These are phyloP conservation scores for Spongia lamella DNA, from an alignment of 37 sponge, comb jelly and placozoan species.

Conservation along the genomic window DNA sequence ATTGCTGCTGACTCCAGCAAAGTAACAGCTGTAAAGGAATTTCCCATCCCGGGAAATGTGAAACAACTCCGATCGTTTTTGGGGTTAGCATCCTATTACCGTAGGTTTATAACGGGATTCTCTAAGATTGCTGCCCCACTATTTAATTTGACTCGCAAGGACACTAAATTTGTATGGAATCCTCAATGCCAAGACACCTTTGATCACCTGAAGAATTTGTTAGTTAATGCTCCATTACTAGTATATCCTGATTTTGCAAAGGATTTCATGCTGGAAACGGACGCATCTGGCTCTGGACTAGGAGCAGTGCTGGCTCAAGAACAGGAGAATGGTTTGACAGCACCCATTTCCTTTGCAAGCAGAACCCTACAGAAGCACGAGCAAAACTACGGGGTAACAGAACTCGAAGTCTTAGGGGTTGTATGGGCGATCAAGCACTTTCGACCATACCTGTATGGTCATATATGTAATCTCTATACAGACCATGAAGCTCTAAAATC, in stretches of 20 bases:
- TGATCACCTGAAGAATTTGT: background rate
- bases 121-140: conserved; percentile 18
- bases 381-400: conserved; percentile 41
- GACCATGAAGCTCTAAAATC: conserved; percentile 36
- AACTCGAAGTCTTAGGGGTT: conserved; percentile 46
- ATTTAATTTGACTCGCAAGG: background rate
- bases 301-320: conserved; percentile 50
- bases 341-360: conserved; percentile 53
- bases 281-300: conserved; percentile 40
- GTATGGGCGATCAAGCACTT: conserved; percentile 44
- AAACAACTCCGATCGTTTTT: conserved; percentile 17
- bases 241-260: conserved; percentile 28
- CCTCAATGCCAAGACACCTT: background rate
- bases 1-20: conserved; percentile 47
- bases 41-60: conserved; percentile 16
- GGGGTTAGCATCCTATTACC: conserved; percentile 36
- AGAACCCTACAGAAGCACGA: conserved; percentile 31
- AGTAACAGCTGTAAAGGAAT: conserved; percentile 16
- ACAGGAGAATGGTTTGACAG: conserved; percentile 16
- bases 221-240: conserved; percentile 32
- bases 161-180: conserved; percentile 13
- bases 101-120: conserved; percentile 29
- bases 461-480: conserved; percentile 24
- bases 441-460: conserved; percentile 49
- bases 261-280: conserved; percentile 50